These are phyloP conservation scores for Pentalonia nigronervosa DNA, from an alignment of 1,140 invertebrate genomes.

Conservation along the genomic window DNA sequence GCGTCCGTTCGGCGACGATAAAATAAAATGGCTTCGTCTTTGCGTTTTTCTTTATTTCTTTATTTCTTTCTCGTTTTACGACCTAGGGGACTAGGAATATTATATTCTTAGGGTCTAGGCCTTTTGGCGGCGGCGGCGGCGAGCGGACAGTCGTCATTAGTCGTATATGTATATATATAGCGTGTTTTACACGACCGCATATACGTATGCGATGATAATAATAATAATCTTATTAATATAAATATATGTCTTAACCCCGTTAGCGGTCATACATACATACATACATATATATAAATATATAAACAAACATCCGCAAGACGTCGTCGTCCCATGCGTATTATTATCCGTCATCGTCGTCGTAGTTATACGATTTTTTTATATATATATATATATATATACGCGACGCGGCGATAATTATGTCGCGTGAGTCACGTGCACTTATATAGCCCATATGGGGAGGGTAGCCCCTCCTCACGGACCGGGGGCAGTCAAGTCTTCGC, in stretches of 20 bases:
- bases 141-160: not conserved
- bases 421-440: not conserved
- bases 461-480: too few species aligned
- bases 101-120: conserved; percentile 40
- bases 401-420: not conserved
- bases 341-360: not conserved
- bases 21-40: conserved; percentile 50
- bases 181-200: not conserved
- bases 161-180: not conserved
- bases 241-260: conserved; percentile 29
- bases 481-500: not conserved
- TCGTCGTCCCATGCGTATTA: not conserved
- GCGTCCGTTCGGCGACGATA: not conserved
- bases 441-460: not conserved
- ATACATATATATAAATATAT: not conserved
- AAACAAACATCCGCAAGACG: not conserved
- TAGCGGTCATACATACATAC: not conserved
- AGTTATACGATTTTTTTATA: not conserved
- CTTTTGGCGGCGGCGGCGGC: not conserved
- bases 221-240: conserved; percentile 9
- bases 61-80: conserved; percentile 39
- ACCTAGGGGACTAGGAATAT: conserved; percentile 49
- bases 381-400: not conserved
- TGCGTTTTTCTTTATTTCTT: not conserved
- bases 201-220: not conserved